Evolutionary conservation across 1,140 invertebrate species (phyloP).

Genomic region (Caerostris extrusa): DNA sequence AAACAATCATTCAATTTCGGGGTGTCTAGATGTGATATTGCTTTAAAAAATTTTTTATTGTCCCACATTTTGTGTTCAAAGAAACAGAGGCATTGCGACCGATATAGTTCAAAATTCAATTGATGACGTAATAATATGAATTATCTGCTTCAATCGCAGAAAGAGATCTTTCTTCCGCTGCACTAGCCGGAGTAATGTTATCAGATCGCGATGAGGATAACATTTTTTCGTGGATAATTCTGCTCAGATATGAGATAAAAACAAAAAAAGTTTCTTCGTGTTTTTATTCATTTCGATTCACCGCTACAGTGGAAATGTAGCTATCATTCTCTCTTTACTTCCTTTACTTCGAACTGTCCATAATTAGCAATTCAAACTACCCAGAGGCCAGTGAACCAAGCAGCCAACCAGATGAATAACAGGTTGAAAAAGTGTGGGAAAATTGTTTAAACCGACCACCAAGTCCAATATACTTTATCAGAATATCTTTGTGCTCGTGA

Average conservation of each 20-base stretch:
- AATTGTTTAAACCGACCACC: neutral
- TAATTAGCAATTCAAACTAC: constrained; percentile 47
- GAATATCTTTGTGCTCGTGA: neutral
- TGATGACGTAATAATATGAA: constrained; percentile 17
- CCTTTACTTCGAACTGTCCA: constrained; percentile 28
- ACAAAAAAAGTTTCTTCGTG: constrained; percentile 8
- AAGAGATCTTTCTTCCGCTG: neutral
- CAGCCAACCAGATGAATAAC: neutral
- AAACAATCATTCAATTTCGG: neutral
- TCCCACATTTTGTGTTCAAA: neutral
- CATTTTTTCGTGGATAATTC: constrained; percentile 29
- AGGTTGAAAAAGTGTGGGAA: constrained; percentile 30
- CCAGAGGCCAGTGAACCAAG: constrained; percentile 63
- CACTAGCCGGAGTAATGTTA: neutral
- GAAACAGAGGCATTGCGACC: neutral
- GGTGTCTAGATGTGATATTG: neutral
- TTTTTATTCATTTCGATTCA: constrained; percentile 50
- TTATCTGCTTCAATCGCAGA: neutral
- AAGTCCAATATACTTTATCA: neutral
- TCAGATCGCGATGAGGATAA: constrained; percentile 25
- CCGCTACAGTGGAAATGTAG: neutral
- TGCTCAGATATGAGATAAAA: neutral
- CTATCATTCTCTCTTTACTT: constrained; percentile 30
- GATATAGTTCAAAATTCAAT: constrained; percentile 47
- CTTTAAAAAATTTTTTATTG: neutral